Conservation (phyloP, 2,113 vertebrate species). For the Alosa alosa region DNA sequence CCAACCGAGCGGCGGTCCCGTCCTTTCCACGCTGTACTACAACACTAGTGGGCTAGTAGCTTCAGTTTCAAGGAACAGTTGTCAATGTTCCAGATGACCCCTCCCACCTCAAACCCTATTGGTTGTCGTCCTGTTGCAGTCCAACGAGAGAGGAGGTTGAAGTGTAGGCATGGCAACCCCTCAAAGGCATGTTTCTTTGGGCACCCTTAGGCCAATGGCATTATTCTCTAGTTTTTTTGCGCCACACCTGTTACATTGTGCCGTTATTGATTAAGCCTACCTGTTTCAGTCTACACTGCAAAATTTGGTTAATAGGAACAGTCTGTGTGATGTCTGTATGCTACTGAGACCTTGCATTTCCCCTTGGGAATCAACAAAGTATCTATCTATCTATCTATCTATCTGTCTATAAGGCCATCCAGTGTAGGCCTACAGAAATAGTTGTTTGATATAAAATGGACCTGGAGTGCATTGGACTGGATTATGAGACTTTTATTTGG, state of each 20-base stretch:
- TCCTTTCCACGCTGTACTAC: not conserved
- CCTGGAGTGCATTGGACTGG: no score
- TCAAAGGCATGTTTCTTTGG: slow-evolving; percentile 44
- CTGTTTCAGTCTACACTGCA: not conserved
- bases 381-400: no score
- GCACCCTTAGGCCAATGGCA: slow-evolving; percentile 45
- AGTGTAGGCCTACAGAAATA: not conserved
- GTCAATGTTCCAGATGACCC: slow-evolving; percentile 44
- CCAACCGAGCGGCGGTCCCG: not conserved
- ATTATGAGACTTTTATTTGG: no score
- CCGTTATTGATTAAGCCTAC: not conserved
- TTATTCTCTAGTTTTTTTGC: not conserved
- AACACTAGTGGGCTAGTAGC: slow-evolving; percentile 40
- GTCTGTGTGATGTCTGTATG: not conserved
- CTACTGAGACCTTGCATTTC: no score
- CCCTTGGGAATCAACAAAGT: no score
- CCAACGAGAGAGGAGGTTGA: slow-evolving; percentile 35
- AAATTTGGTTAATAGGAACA: not conserved
- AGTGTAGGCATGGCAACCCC: slow-evolving; percentile 71
- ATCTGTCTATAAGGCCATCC: not conserved
- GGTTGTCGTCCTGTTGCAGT: slow-evolving; percentile 36
- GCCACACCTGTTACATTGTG: slow-evolving; percentile 18
- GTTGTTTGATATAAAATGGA: no score
- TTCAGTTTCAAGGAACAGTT: slow-evolving; percentile 58
- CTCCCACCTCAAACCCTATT: slow-evolving; percentile 57